Percentiles rank a stretch among this genome's conserved stretches.
These are phyloP conservation scores for Podotricha telesiphe DNA, from an alignment of 2,888 invertebrate genomes.

Conservation along the genomic window DNA sequence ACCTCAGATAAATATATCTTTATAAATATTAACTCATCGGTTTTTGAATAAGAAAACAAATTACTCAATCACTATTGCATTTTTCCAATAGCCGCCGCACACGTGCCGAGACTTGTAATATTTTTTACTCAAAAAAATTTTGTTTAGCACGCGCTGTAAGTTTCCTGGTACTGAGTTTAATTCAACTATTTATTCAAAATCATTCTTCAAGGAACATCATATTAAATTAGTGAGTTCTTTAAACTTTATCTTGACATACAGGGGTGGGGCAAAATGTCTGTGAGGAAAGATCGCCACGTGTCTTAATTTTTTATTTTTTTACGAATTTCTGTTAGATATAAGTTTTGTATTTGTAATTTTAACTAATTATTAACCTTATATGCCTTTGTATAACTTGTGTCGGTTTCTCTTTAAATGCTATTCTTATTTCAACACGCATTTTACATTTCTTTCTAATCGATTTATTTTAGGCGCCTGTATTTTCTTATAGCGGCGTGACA, in stretches of 20 bases:
- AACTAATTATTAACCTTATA: background rate
- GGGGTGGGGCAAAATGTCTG: conserved; percentile 80
- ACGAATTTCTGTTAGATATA: conserved; percentile 49
- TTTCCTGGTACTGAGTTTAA: conserved; percentile 54
- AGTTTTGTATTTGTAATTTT: conserved; percentile 9
- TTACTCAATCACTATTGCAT: conserved; percentile 57
- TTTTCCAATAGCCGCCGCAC: conserved; percentile 82
- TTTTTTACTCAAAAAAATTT: conserved; percentile 72
- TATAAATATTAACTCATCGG: conserved; percentile 33
- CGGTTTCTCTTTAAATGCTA: background rate
- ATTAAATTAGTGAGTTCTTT: conserved; percentile 64
- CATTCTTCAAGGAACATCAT: conserved; percentile 53
- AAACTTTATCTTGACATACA: conserved; percentile 68
- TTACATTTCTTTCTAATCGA: conserved; percentile 38
- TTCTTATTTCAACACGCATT: background rate
- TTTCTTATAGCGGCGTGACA: conserved; percentile 39
- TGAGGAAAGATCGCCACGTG: conserved; percentile 77
- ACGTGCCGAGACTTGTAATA: conserved; percentile 82
- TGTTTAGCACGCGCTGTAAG: conserved; percentile 64
- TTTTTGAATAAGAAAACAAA: conserved; percentile 29
- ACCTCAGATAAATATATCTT: background rate
- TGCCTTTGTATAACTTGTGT: background rate
- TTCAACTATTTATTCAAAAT: conserved; percentile 57
- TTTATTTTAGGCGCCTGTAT: conserved; percentile 39
- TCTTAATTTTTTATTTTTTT: conserved; percentile 70